These are phyloP conservation scores for Corapipo altera DNA, from an alignment of 2,113 vertebrate genomes.

Conservation along the genomic window DNA sequence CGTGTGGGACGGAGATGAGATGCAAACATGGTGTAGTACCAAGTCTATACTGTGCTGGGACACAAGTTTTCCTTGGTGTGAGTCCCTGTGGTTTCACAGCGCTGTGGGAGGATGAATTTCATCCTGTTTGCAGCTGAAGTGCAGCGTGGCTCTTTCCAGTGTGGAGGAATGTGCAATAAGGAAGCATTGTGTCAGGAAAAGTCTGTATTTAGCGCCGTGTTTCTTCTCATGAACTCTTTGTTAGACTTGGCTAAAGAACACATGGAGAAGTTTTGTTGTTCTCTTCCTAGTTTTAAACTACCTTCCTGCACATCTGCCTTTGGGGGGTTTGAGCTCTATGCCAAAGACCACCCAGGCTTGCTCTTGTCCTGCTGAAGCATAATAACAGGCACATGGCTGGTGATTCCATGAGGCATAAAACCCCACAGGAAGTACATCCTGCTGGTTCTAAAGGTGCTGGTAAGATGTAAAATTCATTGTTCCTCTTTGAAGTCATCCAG, in stretches of 20 bases:
- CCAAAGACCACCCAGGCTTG: not conserved
- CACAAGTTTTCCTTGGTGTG: not conserved
- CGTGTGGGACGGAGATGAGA: not conserved
- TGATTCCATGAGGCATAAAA: not conserved
- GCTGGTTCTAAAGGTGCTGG: not conserved
- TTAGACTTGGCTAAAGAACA: not conserved
- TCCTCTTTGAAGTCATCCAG: not conserved
- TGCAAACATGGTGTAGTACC: not conserved
- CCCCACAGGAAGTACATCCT: not conserved
- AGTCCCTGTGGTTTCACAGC: not conserved
- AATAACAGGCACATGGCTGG: not conserved
- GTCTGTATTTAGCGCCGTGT: not conserved
- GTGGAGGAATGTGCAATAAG: conserved; percentile 3
- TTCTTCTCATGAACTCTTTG: not conserved
- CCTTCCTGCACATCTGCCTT: not conserved
- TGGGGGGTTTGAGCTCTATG: not conserved
- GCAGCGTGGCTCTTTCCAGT: not conserved
- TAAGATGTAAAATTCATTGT: not conserved
- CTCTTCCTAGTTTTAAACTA: not conserved
- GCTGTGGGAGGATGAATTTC: not conserved
- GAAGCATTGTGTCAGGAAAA: not conserved
- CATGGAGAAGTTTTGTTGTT: not conserved
- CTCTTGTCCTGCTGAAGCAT: not conserved
- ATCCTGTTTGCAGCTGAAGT: not conserved
- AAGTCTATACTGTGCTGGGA: not conserved